These are phyloP conservation scores for Phrynocephalus vlangalii DNA, from an alignment of 2,797 vertebrate species.

Conservation along the genomic window DNA sequence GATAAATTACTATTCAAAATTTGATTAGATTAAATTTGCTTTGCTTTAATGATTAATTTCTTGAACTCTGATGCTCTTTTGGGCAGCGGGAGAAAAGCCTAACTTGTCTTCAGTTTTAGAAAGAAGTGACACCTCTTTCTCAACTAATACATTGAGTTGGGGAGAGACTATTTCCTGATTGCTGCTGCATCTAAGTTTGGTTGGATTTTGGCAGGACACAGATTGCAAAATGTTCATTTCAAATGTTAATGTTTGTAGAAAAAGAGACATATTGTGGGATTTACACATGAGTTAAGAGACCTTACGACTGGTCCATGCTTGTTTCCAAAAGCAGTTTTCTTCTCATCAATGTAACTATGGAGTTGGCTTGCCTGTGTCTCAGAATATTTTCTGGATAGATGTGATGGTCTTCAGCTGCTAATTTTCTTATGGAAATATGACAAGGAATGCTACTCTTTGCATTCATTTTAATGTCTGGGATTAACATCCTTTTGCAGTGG, in stretches of 20 bases:
- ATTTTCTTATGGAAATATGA: conserved; percentile 36
- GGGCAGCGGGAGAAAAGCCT: neutral
- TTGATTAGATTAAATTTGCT: neutral
- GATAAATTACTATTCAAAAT: neutral
- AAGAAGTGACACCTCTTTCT: neutral
- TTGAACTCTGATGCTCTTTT: neutral
- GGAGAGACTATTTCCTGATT: neutral
- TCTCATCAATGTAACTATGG: conserved; percentile 38
- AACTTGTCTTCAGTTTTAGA: neutral
- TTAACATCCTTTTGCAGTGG: conserved; percentile 55
- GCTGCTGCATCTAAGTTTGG: neutral
- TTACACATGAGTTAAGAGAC: neutral
- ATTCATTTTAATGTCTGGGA: conserved; percentile 14
- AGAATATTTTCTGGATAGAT: conserved; percentile 44
- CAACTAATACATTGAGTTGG: neutral
- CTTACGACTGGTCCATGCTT: neutral
- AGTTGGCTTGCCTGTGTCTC: conserved; percentile 14
- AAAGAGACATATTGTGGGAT: conserved; percentile 50
- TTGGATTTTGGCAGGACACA: neutral
- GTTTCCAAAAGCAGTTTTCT: conserved; percentile 23
- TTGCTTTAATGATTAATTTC: no score
- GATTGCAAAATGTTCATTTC: conserved; percentile 50
- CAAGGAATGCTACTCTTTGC: conserved; percentile 45
- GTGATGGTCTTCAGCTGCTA: conserved; percentile 53
- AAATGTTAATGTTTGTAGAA: conserved; percentile 1